These are phyloP conservation scores for Lasioglossum lativentre DNA, from an alignment of 2,888 invertebrate genomes.

Conservation along the genomic window DNA sequence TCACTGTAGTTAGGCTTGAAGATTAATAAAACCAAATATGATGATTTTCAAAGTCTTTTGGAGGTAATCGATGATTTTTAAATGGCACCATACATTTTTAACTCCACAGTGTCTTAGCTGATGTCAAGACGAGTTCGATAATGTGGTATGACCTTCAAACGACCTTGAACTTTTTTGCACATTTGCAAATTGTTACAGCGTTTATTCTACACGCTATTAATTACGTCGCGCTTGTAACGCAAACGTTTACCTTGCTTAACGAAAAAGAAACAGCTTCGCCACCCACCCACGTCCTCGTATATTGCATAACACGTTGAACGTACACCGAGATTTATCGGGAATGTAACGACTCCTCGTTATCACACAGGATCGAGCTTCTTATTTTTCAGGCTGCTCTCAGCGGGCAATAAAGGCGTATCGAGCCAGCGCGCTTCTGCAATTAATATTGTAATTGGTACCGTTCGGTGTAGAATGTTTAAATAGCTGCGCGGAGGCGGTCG, in stretches of 20 bases:
- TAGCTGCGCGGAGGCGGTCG: constrained; percentile 11
- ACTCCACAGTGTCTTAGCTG: too few relatives aligned
- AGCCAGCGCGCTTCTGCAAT: constrained; percentile 31
- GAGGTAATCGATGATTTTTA: too few relatives aligned
- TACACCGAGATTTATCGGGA: constrained; percentile 36
- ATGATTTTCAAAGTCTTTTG: too few relatives aligned
- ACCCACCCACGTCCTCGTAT: too few relatives aligned
- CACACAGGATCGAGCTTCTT: constrained; percentile 47
- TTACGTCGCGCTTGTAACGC: background rate
- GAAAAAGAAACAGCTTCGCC: background rate
- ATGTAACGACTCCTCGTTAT: constrained; percentile 51
- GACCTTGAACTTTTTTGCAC: too few relatives aligned
- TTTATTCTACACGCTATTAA: constrained; percentile 27
- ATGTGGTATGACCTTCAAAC: too few relatives aligned
- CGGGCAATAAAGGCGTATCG: constrained; percentile 45
- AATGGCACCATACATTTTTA: too few relatives aligned
- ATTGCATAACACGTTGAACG: constrained; percentile 16
- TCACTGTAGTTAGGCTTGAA: too few relatives aligned
- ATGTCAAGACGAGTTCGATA: too few relatives aligned
- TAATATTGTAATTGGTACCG: constrained; percentile 37
- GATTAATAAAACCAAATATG: too few relatives aligned
- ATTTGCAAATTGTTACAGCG: background rate
- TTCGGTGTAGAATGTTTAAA: constrained; percentile 35
- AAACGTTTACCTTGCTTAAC: background rate
- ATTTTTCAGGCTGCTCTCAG: constrained; percentile 12